phyloP scores from a whole-genome alignment of 2,888 invertebrate genomes.

The Stenolophus ochropezus region DNA sequence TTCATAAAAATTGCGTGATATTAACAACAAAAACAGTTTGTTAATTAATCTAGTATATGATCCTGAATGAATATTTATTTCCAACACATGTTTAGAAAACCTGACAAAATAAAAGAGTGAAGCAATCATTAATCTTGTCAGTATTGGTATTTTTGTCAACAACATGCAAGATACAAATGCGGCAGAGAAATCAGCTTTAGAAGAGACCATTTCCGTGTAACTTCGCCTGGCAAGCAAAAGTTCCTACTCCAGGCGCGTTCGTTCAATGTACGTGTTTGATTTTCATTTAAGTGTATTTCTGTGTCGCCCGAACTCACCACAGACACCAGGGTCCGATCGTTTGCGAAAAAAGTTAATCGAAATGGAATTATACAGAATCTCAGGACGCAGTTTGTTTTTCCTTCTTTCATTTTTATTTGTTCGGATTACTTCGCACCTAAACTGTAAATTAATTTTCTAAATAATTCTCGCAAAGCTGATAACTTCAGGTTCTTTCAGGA shows the following conservation, averaged over 20 bases:
- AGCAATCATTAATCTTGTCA: neutral
- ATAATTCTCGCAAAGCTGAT: neutral
- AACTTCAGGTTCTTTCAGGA: neutral
- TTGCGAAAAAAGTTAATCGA: slow-evolving; percentile 12
- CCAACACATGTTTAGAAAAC: neutral
- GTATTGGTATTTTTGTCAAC: slow-evolving; percentile 6
- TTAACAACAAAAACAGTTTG: neutral
- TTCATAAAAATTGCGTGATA: neutral
- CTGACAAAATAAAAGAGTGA: neutral
- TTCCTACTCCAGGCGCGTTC: neutral
- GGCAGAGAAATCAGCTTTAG: slow-evolving; percentile 23
- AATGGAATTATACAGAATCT: slow-evolving; percentile 1
- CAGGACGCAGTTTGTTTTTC: neutral
- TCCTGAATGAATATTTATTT: neutral
- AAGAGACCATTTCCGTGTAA: slow-evolving; percentile 22
- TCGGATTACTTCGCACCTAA: neutral
- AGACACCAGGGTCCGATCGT: slow-evolving; percentile 1
- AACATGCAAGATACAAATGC: too few species aligned
- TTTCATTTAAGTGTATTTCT: slow-evolving; percentile 45
- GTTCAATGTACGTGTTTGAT: slow-evolving; percentile 17
- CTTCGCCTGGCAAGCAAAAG: neutral
- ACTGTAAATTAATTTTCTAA: neutral
- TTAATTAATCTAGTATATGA: neutral
- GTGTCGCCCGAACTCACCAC: neutral
- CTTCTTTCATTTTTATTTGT: neutral